Conservation (phyloP, 1,140 invertebrate species). For the Achatina immaculata region DNA sequence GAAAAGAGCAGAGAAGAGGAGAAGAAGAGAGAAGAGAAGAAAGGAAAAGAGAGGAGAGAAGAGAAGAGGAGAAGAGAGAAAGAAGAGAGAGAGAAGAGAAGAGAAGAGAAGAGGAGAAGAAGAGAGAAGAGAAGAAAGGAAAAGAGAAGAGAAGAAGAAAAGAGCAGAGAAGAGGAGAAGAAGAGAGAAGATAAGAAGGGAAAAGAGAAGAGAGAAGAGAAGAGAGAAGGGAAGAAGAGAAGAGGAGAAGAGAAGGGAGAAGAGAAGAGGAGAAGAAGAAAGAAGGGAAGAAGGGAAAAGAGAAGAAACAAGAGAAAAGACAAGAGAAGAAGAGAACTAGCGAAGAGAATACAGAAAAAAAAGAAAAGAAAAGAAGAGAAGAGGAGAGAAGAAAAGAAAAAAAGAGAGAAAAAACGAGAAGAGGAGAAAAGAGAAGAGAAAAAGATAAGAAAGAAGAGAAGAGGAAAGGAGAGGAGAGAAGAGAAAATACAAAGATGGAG, state of each 20-base stretch:
- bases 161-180: not conserved
- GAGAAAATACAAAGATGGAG: too few species aligned
- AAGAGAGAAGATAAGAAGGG: not conserved
- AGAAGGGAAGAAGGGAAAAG: not conserved
- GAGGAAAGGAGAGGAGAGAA: not conserved
- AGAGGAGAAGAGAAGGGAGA: not conserved
- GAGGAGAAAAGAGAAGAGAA: constrained; percentile 5
- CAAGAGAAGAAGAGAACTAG: not conserved
- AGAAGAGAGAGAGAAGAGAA: not conserved
- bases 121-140: not conserved
- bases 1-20: not conserved
- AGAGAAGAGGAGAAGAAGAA: not conserved
- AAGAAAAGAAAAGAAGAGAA: not conserved
- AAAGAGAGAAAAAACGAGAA: not conserved
- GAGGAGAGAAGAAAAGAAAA: not conserved
- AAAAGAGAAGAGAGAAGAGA: not conserved
- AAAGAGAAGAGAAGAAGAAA: not conserved
- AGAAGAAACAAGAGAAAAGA: not conserved
- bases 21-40: not conserved
- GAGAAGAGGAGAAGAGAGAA: not conserved
- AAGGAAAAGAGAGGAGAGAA: not conserved
- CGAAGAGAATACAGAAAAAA: too few species aligned
- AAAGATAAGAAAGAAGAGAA: not conserved
- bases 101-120: not conserved
- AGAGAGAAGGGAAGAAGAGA: not conserved